Base-by-base conservation (phyloP, 2,888 invertebrate species). In the Drosophila histrio region DNA sequence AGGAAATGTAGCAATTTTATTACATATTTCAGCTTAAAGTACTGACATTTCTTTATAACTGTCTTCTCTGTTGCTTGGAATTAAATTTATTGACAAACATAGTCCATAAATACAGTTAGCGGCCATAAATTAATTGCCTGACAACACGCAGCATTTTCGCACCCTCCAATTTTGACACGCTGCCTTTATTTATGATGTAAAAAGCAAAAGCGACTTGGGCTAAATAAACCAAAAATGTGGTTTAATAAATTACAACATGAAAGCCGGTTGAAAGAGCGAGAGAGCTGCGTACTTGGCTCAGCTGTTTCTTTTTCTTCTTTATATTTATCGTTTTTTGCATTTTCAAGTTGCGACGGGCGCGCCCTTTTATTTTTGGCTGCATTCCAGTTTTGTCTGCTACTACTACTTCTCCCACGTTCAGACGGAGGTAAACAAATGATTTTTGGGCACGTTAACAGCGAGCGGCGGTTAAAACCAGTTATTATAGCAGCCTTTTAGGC, bases 401-500 rank as follows among this genome's bases (percentile, higher is more conserved):
- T 22, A 8, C n/a, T 22, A n/a, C 15, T 11, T 26, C 65, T 38
- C 44, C 46, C 46, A 6, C 21, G 32, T 19, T 41, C 58, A 62
- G 36, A 64, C 50, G 34, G 47, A 65, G 66, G 84, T 81, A 83
- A 86, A 81, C 84, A 87, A 87, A 75, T 72, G 64, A n/a, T 49
- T 50, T 64, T 38, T 30, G 49, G 47, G 30, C 49, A 46, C 32
- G n/a, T 60, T 65, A 72, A 72, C 76, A 77, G 77, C 36, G 19
- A 2, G 34, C 28, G 50, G 7, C 28, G 22, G 9, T 26, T n/a
- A 6, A 39, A 38, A 24, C 11, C 11, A 32, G 41, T 30, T 49
- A 70, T 86, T 86, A 79, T 79, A 58, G 80, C 79, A 83, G 67
- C 61, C 70, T 70, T 69, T 68, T n/a, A 68, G 75, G 80, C 84